Evolutionary conservation across 2,888 invertebrate species (phyloP), one percentile per base, ranked within the genome.

Genomic region (Plagiodera versicolora): DNA sequence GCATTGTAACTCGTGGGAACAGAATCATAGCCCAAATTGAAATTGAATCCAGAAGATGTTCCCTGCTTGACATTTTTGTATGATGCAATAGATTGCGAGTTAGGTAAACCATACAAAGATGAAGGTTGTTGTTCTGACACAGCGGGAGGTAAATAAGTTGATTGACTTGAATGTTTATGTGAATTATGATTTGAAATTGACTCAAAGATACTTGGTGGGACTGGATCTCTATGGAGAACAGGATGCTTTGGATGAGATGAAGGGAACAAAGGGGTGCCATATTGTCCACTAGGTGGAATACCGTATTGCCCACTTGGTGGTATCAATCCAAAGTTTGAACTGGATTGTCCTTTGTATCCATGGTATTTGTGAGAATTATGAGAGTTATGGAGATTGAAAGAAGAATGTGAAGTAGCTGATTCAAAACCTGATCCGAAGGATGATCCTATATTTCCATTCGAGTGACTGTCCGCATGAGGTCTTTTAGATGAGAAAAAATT

Each of bases 141-240:
- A 2, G 89, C 87, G 1, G 89, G 89, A 0, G 89, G 87, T 32
- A 89, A 77, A 70, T 89, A 89, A 0, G 85, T 78, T 0, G 83
- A 81, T 30, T 53, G 53, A 44, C 17, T 44, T 24, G 44, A 24
- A 10, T 89, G 88, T 67, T 88, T 85, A 16, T 87, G 85, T 50
- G 85, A 84, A 0, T 84, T 82, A 24, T 53, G 53, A 53, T 87
- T 85, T 0, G 85, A 89, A 64, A 88, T 86, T 53, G 85, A 87
- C 67, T 88, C 84, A 2, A 91, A 80, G 3, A 92, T 78, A 0
- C 89, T 89, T 52, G 85, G 82, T 0, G 91, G 90, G 0, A 92
- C 88, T 0, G 89, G 86, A n/a, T 90, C 88, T 48, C 90, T 83
- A 77, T 90, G 91, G 66, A 88, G 85, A 4, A 91, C 84, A 0